Conservation (phyloP, 2,888 invertebrate species). For the Eledona agricola region DNA sequence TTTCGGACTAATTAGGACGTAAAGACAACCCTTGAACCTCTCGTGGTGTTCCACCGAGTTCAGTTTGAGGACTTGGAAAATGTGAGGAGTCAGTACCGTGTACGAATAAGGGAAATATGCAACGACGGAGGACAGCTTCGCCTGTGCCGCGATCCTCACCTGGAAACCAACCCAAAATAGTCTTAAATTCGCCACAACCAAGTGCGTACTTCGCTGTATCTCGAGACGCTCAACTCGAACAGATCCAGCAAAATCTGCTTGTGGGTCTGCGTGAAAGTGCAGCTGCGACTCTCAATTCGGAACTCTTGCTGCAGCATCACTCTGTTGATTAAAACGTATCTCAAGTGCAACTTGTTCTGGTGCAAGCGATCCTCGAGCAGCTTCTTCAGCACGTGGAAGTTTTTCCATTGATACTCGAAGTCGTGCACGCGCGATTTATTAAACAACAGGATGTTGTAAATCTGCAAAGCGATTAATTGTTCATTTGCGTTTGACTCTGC, state of each 20-base stretch:
- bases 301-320: slow-evolving; percentile 73
- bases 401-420: slow-evolving; percentile 73
- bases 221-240: slow-evolving; percentile 70
- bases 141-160: slow-evolving; percentile 75
- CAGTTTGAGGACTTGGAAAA: slow-evolving; percentile 69
- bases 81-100: slow-evolving; percentile 69
- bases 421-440: slow-evolving; percentile 66
- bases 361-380: slow-evolving; percentile 72
- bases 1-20: slow-evolving; percentile 76
- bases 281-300: slow-evolving; percentile 61
- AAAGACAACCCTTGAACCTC: slow-evolving; percentile 80
- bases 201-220: slow-evolving; percentile 76
- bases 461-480: slow-evolving; percentile 67
- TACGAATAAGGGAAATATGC: slow-evolving; percentile 76
- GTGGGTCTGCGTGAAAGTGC: slow-evolving; percentile 70
- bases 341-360: slow-evolving; percentile 68
- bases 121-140: slow-evolving; percentile 70
- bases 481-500: neutral
- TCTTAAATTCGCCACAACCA: too few relatives aligned
- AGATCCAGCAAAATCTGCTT: slow-evolving; percentile 69
- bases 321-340: slow-evolving; percentile 73
- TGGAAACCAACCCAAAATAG: slow-evolving; percentile 57
- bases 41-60: slow-evolving; percentile 72
- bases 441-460: slow-evolving; percentile 72
- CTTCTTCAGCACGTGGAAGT: slow-evolving; percentile 70